Percentiles rank a stretch among this genome's conserved stretches.
Evolutionary conservation across 2,888 invertebrate species (phyloP).

Genomic region (Chloroclystis v-ata): DNA sequence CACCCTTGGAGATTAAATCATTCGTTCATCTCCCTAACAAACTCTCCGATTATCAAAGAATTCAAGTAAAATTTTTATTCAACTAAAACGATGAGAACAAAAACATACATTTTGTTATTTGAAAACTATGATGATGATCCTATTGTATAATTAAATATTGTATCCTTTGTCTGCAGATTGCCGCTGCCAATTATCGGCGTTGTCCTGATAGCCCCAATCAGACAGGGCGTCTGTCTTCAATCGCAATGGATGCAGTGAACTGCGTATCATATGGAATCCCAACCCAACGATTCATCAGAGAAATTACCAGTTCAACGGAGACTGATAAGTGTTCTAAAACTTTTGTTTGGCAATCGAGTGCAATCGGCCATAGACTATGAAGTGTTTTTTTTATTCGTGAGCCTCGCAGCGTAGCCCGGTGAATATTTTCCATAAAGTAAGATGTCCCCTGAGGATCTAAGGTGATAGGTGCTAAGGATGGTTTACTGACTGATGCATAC

Average conservation of each 20-base stretch:
- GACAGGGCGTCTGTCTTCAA: constrained; percentile 4
- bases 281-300: constrained; percentile 44
- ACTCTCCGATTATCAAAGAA: too few relatives aligned
- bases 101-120: too few relatives aligned
- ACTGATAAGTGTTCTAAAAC: constrained; percentile 49
- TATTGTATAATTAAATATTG: too few relatives aligned
- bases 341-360: constrained; percentile 42
- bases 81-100: too few relatives aligned
- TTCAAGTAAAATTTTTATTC: too few relatives aligned
- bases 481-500: constrained; percentile 39
- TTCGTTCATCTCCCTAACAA: too few relatives aligned
- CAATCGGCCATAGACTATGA: constrained; percentile 49
- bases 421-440: constrained; percentile 26
- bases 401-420: constrained; percentile 43
- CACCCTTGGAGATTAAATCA: too few relatives aligned
- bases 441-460: constrained; percentile 27
- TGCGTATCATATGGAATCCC: constrained; percentile 19
- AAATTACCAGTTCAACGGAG: constrained; percentile 45
- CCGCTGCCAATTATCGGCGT: constrained; percentile 11
- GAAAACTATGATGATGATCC: too few relatives aligned
- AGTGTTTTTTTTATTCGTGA: constrained; percentile 38
- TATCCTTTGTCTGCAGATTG: constrained; percentile 27
- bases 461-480: constrained; percentile 28
- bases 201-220: constrained; percentile 5
- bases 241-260: constrained; percentile 5